phyloP scores from a whole-genome alignment of 2,888 invertebrate genomes.

The Drosophila kambysellisi region DNA sequence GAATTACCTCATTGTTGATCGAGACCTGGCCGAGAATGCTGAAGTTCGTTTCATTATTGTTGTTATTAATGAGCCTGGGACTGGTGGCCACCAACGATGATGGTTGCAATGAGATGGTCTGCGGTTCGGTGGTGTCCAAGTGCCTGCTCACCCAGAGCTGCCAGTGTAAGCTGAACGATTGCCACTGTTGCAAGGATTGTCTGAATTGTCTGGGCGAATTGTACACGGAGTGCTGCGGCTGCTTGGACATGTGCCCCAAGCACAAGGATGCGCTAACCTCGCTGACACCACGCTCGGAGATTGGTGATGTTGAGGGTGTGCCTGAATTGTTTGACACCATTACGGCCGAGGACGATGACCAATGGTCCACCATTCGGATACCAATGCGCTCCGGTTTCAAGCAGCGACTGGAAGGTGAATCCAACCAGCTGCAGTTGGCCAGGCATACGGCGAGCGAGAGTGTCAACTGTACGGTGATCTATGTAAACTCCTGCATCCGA shows the following conservation, averaged over 20 bases:
- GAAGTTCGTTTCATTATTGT: conserved; percentile 18
- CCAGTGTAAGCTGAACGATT: conserved; percentile 95
- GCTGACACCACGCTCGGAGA: conserved; percentile 90
- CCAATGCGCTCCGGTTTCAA: conserved; percentile 71
- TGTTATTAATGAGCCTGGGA: conserved; percentile 16
- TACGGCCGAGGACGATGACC: conserved; percentile 87
- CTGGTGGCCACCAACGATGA: conserved; percentile 48
- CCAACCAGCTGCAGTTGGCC: background rate
- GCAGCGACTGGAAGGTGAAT: conserved; percentile 44
- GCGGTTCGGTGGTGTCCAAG: conserved; percentile 97
- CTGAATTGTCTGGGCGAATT: conserved; percentile 94
- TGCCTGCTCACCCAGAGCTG: conserved; percentile 97
- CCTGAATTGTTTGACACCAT: conserved; percentile 93
- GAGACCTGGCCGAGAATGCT: conserved; percentile 39
- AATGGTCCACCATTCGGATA: conserved; percentile 81
- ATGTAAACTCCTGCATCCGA: conserved; percentile 79
- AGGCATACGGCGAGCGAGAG: conserved; percentile 34
- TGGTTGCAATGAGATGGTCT: conserved; percentile 85
- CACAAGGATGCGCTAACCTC: conserved; percentile 86
- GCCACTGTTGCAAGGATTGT: conserved; percentile 96
- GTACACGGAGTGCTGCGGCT: conserved; percentile 91
- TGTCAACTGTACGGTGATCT: conserved; percentile 83
- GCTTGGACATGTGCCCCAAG: conserved; percentile 89
- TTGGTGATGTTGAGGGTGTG: conserved; percentile 92
- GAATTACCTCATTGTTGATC: conserved; percentile 38